Percentiles rank a stretch among this genome's conserved stretches.
Conservation (phyloP, 2,888 invertebrate genomes). For the Malacosoma neustria region DNA sequence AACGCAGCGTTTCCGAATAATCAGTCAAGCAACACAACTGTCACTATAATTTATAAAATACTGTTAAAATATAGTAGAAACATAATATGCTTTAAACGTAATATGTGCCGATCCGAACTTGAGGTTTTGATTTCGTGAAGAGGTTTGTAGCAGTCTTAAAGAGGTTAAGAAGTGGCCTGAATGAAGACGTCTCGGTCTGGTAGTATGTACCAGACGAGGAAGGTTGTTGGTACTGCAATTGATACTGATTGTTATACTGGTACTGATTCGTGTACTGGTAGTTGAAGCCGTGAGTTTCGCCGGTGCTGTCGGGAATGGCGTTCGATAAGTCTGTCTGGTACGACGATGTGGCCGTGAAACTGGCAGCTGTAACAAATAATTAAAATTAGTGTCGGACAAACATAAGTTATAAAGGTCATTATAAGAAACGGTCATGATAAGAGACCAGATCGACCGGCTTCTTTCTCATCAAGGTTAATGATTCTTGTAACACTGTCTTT, state of each 20-base stretch:
- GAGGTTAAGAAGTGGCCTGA: slow-evolving; percentile 61
- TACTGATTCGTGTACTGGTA: slow-evolving; percentile 53
- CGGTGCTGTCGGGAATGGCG: slow-evolving; percentile 70
- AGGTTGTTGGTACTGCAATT: slow-evolving; percentile 47
- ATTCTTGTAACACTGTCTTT: not conserved
- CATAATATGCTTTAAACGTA: slow-evolving; percentile 38
- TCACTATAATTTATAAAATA: slow-evolving; percentile 63
- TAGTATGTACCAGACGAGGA: slow-evolving; percentile 35
- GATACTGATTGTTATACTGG: slow-evolving; percentile 51
- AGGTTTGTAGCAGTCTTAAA: slow-evolving; percentile 61
- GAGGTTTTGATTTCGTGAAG: slow-evolving; percentile 53
- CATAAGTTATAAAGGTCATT: not conserved
- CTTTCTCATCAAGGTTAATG: not conserved
- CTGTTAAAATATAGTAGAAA: slow-evolving; percentile 33
- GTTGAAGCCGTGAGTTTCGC: slow-evolving; percentile 49
- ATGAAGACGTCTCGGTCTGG: slow-evolving; percentile 47
- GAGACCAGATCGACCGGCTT: not conserved
- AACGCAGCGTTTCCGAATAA: slow-evolving; percentile 52
- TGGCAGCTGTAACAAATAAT: slow-evolving; percentile 46
- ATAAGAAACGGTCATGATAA: not conserved
- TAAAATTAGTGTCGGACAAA: slow-evolving; percentile 10
- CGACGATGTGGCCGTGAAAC: slow-evolving; percentile 52
- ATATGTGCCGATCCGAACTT: slow-evolving; percentile 58
- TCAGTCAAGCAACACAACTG: slow-evolving; percentile 69
- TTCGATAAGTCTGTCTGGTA: slow-evolving; percentile 69